phyloP scores from a whole-genome alignment of 2,113 vertebrate genomes.

The Todiramphus saurophagus region DNA sequence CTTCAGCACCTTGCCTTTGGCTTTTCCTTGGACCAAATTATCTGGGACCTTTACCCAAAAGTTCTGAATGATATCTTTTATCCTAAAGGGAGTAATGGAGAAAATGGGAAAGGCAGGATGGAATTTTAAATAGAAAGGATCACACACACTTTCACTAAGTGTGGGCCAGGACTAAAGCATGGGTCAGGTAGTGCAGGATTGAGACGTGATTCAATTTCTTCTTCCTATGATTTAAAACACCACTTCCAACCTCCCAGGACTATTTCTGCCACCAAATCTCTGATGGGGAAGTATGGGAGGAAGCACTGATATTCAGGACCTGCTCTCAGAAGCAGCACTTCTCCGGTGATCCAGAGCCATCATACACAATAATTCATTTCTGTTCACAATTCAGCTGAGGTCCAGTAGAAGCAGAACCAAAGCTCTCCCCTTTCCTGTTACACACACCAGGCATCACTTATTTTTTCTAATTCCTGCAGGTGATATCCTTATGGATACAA shows the following conservation, averaged over 20 bases:
- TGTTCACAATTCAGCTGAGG: background rate
- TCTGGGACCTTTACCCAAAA: background rate
- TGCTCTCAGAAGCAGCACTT: background rate
- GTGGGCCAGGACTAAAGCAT: background rate
- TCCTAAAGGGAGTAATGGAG: background rate
- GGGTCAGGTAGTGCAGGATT: background rate
- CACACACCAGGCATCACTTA: accelerated
- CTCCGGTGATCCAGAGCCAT: background rate
- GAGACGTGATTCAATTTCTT: background rate
- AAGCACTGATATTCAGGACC: background rate
- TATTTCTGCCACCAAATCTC: background rate
- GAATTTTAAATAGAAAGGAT: background rate
- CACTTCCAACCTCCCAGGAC: background rate
- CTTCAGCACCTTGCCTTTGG: background rate
- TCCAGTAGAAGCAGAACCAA: background rate
- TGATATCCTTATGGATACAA: background rate
- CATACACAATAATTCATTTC: background rate
- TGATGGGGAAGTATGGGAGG: background rate
- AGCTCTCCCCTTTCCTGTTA: background rate
- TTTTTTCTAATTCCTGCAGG: background rate
- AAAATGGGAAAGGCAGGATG: background rate
- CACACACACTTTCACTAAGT: accelerated
- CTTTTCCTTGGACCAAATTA: background rate
- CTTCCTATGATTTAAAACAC: background rate
- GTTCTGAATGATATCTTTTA: background rate